Conservation (phyloP, 2,113 vertebrate species). For the Piprites chloris region DNA sequence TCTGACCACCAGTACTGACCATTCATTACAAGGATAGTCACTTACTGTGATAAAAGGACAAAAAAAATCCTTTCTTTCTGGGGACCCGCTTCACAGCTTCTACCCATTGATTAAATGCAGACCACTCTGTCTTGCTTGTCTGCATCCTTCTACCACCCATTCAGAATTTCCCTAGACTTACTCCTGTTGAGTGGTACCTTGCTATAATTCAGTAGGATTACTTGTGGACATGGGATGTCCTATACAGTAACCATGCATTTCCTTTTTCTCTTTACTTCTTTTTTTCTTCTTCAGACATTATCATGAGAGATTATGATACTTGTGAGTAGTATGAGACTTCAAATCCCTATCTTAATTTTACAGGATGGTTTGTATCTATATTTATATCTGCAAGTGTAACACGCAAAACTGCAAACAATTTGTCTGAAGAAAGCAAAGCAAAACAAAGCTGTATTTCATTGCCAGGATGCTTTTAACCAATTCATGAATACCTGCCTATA, state of each 20-base stretch:
- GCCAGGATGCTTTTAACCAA: constrained; percentile 26
- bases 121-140: background rate
- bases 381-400: background rate
- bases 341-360: background rate
- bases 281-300: background rate
- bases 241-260: background rate
- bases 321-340: background rate
- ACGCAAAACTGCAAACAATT: background rate
- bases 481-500: background rate
- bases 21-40: background rate
- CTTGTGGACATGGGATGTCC: background rate
- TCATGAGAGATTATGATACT: background rate
- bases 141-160: background rate
- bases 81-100: background rate
- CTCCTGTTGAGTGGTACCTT: background rate
- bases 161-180: background rate
- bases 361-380: background rate
- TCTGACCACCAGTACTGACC: background rate
- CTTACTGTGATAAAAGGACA: background rate
- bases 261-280: background rate
- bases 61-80: background rate
- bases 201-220: background rate
- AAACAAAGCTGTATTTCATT: constrained; percentile 16
- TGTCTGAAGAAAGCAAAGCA: background rate
- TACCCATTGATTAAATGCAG: background rate